phyloP scores from a whole-genome alignment of 1,140 invertebrate species.

The Bombus haemorrhoidalis region DNA sequence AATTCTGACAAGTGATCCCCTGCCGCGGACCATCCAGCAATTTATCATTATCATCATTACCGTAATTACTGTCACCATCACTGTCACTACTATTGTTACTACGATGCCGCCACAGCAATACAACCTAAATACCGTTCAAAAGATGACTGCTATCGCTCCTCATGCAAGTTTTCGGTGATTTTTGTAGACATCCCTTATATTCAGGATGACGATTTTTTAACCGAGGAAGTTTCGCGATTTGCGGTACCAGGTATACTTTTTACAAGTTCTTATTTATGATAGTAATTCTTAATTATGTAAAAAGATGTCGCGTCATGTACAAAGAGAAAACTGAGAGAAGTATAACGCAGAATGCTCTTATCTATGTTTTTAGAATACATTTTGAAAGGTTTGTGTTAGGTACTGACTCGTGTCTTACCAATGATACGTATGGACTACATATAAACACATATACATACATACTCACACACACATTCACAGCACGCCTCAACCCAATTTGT shows the following conservation, averaged over 20 bases:
- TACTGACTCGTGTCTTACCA: slow-evolving; percentile 57
- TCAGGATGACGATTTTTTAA: slow-evolving; percentile 71
- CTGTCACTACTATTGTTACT: slow-evolving; percentile 57
- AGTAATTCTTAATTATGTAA: slow-evolving; percentile 70
- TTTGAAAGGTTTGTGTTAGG: slow-evolving; percentile 60
- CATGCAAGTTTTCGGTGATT: slow-evolving; percentile 71
- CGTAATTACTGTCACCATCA: slow-evolving; percentile 69
- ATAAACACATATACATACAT: neutral
- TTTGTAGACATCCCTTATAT: slow-evolving; percentile 71
- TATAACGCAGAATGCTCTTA: slow-evolving; percentile 67
- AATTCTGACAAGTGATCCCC: slow-evolving; percentile 82
- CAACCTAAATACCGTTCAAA: slow-evolving; percentile 68
- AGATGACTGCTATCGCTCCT: slow-evolving; percentile 65
- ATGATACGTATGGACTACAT: slow-evolving; percentile 51
- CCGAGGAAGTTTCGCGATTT: slow-evolving; percentile 67
- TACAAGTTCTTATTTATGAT: slow-evolving; percentile 81
- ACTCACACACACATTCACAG: neutral
- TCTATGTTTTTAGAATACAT: slow-evolving; percentile 72
- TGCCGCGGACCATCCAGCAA: slow-evolving; percentile 73
- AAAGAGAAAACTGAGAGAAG: slow-evolving; percentile 53
- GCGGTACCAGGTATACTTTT: slow-evolving; percentile 76
- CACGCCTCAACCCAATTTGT: slow-evolving; percentile 18
- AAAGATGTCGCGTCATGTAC: slow-evolving; percentile 68
- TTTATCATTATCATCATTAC: slow-evolving; percentile 62
- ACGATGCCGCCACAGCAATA: slow-evolving; percentile 60